A percentile compares a stretch with the other conserved stretches of the same genome.
Evolutionary conservation across 2,888 invertebrate genomes (phyloP).

Genomic region (Scaptodrosophila latifasciaeformis): DNA sequence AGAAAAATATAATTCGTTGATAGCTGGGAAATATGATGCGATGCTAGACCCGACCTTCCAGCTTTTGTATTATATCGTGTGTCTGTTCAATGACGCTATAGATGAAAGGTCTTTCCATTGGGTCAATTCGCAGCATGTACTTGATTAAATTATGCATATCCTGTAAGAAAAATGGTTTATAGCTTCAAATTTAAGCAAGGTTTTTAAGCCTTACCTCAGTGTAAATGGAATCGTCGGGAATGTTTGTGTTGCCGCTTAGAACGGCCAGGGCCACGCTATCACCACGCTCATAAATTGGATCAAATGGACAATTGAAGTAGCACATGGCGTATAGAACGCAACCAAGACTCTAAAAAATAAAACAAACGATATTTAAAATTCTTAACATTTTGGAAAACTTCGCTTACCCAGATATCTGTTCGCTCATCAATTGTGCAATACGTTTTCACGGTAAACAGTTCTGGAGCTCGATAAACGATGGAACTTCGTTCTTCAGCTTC

Average conservation of each 20-base stretch:
- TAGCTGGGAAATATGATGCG: too few species aligned
- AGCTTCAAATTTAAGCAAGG: not conserved
- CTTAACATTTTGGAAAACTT: constrained; percentile 52
- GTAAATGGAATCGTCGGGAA: constrained; percentile 82
- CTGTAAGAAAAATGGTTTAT: constrained; percentile 72
- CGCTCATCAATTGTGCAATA: constrained; percentile 87
- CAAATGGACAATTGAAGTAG: constrained; percentile 90
- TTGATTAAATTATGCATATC: constrained; percentile 82
- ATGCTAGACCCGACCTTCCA: constrained; percentile 78
- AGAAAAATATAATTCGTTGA: not conserved
- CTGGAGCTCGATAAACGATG: constrained; percentile 92
- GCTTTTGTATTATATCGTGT: constrained; percentile 77
- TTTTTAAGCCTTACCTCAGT: constrained; percentile 72
- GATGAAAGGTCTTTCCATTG: constrained; percentile 85
- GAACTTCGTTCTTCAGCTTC: constrained; percentile 89
- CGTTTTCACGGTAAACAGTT: constrained; percentile 89
- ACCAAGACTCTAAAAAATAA: constrained; percentile 82
- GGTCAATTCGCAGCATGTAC: constrained; percentile 84
- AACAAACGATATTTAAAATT: not conserved
- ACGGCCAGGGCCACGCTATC: constrained; percentile 92
- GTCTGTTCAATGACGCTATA: constrained; percentile 82
- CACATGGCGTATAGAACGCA: constrained; percentile 90
- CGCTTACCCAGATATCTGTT: constrained; percentile 85
- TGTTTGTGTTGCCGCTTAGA: constrained; percentile 83
- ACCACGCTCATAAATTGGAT: constrained; percentile 87